phyloP scores from a whole-genome alignment of 2,797 vertebrate genomes.

The Brachymystax lenok region DNA sequence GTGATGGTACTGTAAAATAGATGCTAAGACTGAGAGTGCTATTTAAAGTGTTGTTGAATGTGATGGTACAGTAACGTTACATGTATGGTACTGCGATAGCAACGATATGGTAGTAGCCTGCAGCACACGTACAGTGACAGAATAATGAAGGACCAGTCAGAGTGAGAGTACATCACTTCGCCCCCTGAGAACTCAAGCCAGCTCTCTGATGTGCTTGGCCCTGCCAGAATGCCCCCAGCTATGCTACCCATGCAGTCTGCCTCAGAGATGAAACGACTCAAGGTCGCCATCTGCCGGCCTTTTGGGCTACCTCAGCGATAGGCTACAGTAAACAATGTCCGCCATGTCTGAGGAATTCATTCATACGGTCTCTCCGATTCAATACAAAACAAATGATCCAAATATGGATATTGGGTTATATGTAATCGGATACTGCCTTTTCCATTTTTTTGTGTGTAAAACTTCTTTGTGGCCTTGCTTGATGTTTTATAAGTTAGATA shows the following conservation, averaged over 20 bases:
- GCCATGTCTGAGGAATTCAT: no score
- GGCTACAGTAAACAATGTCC: no score
- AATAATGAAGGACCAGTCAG: not conserved
- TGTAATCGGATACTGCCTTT: not conserved
- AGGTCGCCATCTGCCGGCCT: not conserved
- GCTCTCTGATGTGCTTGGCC: not conserved
- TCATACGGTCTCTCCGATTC: not conserved
- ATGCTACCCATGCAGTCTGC: constrained; percentile 5
- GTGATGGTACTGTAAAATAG: not conserved
- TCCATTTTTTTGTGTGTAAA: not conserved
- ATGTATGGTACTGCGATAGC: no score
- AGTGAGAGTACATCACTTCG: not conserved
- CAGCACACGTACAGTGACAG: not conserved
- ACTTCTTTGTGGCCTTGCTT: not conserved
- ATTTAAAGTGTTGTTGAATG: no score
- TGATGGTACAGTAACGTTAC: not conserved
- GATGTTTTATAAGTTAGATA: not conserved
- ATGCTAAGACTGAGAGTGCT: no score
- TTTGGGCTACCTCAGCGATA: not conserved
- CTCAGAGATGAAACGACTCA: not conserved
- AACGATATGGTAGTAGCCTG: no score
- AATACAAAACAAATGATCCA: not conserved
- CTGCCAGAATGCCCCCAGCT: constrained; percentile 3
- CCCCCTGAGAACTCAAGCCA: not conserved
- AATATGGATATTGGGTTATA: not conserved